Evolutionary conservation across 1,140 invertebrate species (phyloP).

Genomic region (Gonatopus flavifemur): DNA sequence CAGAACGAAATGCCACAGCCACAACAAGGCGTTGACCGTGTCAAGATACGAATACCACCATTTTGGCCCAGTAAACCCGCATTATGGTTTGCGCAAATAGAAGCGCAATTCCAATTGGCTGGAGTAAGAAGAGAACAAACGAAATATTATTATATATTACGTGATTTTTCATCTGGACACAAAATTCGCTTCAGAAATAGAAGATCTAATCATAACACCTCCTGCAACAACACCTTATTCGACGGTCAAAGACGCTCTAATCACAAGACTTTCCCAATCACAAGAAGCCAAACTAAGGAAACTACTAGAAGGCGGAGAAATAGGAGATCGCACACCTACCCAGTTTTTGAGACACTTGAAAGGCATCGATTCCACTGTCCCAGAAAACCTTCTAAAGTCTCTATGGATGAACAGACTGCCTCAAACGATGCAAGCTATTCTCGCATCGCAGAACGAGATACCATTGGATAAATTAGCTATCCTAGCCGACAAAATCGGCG

Average conservation of each 20-base stretch:
- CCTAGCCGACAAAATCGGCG: constrained; percentile 6
- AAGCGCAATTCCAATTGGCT: constrained; percentile 17
- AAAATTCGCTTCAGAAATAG: constrained; percentile 1
- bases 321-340: constrained; percentile 27
- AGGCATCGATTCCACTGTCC: constrained; percentile 1
- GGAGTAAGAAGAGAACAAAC: constrained; percentile 27
- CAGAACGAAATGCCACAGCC: no score
- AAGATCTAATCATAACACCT: constrained; percentile 9
- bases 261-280: constrained; percentile 21
- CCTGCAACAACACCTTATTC: constrained; percentile 13
- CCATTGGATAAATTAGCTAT: constrained; percentile 1
- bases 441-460: background rate
- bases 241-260: constrained; percentile 10
- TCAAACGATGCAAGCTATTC: constrained; percentile 11
- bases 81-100: no score
- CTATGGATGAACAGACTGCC: constrained; percentile 26
- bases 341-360: constrained; percentile 30
- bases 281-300: constrained; percentile 21
- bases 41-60: no score
- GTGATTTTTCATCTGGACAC: background rate
- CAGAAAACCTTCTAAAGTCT: constrained; percentile 17
- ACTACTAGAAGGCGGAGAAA: constrained; percentile 24
- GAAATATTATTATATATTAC: constrained; percentile 31
- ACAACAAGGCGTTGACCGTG: no score
- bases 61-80: no score